phyloP scores from a whole-genome alignment of 2,888 invertebrate genomes.

The Eugnorisma glareosa region DNA sequence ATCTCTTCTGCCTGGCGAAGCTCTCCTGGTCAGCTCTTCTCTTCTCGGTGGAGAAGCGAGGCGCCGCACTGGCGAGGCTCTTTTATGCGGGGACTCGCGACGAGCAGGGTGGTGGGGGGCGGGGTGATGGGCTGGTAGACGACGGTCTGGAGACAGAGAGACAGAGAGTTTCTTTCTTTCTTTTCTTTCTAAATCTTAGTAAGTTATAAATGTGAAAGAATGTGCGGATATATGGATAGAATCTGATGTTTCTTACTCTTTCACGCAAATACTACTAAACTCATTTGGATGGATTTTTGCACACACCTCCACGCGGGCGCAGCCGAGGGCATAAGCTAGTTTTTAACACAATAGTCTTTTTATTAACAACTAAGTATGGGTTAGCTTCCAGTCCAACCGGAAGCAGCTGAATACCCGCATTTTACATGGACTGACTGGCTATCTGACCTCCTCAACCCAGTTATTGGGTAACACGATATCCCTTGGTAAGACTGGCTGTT shows the following conservation, averaged over 20 bases:
- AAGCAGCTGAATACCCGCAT: background rate
- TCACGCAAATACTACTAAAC: background rate
- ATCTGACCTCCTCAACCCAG: background rate
- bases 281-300: background rate
- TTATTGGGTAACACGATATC: background rate
- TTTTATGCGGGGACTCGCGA: slow-evolving; percentile 49
- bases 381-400: background rate
- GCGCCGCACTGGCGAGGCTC: slow-evolving; percentile 52
- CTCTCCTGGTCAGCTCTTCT: slow-evolving; percentile 6
- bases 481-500: background rate
- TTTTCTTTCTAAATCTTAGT: no score
- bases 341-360: background rate
- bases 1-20: slow-evolving; percentile 42
- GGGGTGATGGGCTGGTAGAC: slow-evolving; percentile 29
- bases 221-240: background rate
- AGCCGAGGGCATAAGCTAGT: background rate
- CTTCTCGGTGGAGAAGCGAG: slow-evolving; percentile 43
- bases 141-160: slow-evolving; percentile 44
- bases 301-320: background rate
- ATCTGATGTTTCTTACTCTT: background rate
- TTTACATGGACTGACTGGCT: background rate
- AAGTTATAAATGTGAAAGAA: background rate
- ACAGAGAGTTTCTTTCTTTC: no score
- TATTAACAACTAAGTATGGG: background rate
- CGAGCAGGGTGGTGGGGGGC: slow-evolving; percentile 12